Percentiles rank a stretch among this genome's conserved stretches.
These are phyloP conservation scores for Gallinago nigripennis DNA, from an alignment of 2,797 vertebrate genomes.

Conservation along the genomic window DNA sequence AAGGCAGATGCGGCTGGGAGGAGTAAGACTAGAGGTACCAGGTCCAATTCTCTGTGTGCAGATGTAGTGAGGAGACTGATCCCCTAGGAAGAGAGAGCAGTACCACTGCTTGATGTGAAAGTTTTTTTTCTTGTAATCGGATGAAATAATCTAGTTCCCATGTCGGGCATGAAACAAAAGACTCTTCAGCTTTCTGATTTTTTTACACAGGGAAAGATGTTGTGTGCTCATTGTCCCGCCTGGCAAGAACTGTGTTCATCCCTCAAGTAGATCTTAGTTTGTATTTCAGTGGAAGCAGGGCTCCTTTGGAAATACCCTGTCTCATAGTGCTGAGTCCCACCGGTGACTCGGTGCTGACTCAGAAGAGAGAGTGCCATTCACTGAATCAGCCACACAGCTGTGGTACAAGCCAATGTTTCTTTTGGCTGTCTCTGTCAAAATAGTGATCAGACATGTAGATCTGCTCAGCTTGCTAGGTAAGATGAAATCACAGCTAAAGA, in stretches of 20 bases:
- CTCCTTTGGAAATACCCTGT: background rate
- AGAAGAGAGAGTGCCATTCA: background rate
- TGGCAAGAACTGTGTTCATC: background rate
- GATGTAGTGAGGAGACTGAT: background rate
- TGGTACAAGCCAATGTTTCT: background rate
- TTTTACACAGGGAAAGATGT: background rate
- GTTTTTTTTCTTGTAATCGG: background rate
- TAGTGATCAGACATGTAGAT: background rate
- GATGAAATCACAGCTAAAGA: background rate
- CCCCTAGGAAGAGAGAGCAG: background rate
- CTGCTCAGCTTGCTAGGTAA: background rate
- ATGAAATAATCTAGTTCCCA: background rate
- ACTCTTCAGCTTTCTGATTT: background rate
- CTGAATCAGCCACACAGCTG: background rate
- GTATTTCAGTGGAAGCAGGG: background rate
- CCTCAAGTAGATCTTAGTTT: background rate
- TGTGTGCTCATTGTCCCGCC: background rate
- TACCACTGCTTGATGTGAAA: background rate
- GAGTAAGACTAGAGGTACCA: background rate
- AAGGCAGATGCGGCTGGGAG: background rate
- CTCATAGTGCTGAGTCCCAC: background rate
- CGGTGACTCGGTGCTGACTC: constrained; percentile 39
- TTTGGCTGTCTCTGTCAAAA: background rate
- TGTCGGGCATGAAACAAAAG: background rate
- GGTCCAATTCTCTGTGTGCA: background rate